These are phyloP conservation scores for Lampris megalopsis DNA, from an alignment of 2,113 vertebrate genomes.

Conservation along the genomic window DNA sequence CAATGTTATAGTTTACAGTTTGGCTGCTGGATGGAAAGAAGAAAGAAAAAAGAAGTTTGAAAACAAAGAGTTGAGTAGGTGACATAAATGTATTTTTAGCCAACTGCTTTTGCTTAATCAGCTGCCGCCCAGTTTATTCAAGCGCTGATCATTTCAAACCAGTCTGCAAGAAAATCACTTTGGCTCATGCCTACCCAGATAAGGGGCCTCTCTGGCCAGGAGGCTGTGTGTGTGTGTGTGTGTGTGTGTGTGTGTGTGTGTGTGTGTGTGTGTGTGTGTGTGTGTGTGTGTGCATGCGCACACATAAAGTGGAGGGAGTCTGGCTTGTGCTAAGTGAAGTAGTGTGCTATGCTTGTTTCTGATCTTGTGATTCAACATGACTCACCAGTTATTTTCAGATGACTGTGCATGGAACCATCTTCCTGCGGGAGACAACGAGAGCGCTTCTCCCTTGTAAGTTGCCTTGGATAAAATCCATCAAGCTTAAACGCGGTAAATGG, in stretches of 20 bases:
- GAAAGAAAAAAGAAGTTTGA: slow-evolving; percentile 11
- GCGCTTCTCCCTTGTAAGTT: not conserved
- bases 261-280: not conserved
- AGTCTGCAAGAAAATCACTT: slow-evolving; percentile 11
- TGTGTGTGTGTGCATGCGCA: not conserved
- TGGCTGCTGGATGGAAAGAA: not conserved
- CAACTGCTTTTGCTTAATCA: slow-evolving; percentile 27
- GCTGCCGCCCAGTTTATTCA: slow-evolving; percentile 15
- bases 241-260: slow-evolving; percentile 22
- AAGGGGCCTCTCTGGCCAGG: slow-evolving; percentile 20
- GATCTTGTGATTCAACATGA: slow-evolving; percentile 20
- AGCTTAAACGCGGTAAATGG: not conserved
- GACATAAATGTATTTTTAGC: slow-evolving; percentile 23
- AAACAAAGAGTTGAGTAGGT: slow-evolving; percentile 36
- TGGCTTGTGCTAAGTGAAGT: not conserved
- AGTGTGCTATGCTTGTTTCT: not conserved
- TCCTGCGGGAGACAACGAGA: not conserved
- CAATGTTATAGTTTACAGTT: not conserved
- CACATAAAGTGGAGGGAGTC: not conserved
- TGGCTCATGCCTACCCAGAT: slow-evolving; percentile 26
- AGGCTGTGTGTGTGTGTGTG: not conserved
- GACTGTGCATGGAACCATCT: slow-evolving; percentile 20
- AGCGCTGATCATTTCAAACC: slow-evolving; percentile 6
- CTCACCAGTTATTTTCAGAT: not conserved
- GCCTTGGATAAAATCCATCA: not conserved